Base-by-base conservation (phyloP, 2,113 vertebrate species). In the Numida meleagris region DNA sequence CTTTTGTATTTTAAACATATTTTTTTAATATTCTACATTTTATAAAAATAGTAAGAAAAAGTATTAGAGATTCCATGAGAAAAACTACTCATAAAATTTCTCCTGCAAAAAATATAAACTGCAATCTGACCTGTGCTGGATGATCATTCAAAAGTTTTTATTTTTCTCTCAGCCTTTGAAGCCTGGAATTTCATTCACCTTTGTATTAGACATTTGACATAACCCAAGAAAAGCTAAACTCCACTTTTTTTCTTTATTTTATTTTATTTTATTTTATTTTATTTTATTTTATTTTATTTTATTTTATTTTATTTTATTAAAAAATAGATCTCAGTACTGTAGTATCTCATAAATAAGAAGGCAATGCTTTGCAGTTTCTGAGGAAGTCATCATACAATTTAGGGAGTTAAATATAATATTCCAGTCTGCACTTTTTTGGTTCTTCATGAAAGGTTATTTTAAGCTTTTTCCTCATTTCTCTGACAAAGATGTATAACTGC, bases 211-310 rank as follows among this genome's bases (percentile, higher is more conserved):
- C 42, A 82, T 6, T 6, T 38, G 51, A 82, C 3, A 1, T 19
- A 89, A 91, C 4, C 3, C 9, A 76, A 46, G 43, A 62, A 66
- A 74, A 78, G 4, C 4, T 50, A 21, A 71, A 31, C 6, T 55
- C 13, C 0, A 2, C 3, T 61, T 68, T 3, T 62, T 36, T 11
- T 5, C 0, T 6, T 33, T 14, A 29, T 15, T 3, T 6, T 40
- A 4, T 33, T 34, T 48, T 14, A 29, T 15, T 4, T 6, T 40
- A 4, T 59, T 36, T 11, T 4, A 0, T 7, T 33, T 36, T 12
- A 10, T 10, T 62, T 23, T 43, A 3, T 33, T 34, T 48, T 14
- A 29, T 15, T 3, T 5, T 34, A 4, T 8, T 51, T 29, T 16
- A 53, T 29, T 53, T 16, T 29, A 29, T 53, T 53, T 9, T 10